Evolutionary conservation across 1,140 invertebrate species (phyloP).

Genomic region (Paraescarpia echinospica): DNA sequence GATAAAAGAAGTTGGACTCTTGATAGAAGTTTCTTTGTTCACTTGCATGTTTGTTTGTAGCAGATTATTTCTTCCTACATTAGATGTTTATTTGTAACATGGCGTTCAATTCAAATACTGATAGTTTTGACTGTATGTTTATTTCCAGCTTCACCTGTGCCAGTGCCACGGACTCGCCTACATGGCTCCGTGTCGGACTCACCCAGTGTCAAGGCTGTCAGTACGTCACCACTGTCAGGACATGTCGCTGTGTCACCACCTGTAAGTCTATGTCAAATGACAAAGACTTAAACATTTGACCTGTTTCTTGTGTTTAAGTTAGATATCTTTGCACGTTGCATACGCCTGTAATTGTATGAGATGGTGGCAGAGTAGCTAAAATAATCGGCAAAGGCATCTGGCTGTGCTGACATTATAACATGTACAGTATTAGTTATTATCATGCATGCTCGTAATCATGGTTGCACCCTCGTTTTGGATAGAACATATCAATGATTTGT

Average conservation of each 20-base stretch:
- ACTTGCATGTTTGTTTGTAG: too few species aligned
- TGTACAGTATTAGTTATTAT: too few species aligned
- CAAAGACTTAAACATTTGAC: background rate
- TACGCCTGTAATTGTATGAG: background rate
- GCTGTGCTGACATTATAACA: too few species aligned
- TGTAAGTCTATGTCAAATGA: constrained; percentile 21
- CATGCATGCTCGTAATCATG: too few species aligned
- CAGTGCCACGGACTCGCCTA: constrained; percentile 45
- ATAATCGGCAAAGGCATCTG: too few species aligned
- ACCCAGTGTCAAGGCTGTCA: constrained; percentile 39
- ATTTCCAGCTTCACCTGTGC: constrained; percentile 53
- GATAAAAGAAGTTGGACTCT: too few species aligned
- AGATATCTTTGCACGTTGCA: background rate
- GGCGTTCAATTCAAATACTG: background rate
- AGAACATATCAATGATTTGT: too few species aligned
- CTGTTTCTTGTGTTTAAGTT: background rate
- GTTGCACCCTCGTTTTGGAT: too few species aligned
- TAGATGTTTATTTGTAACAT: background rate
- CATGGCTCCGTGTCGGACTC: constrained; percentile 31
- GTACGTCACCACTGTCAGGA: constrained; percentile 45
- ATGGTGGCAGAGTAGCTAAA: too few species aligned
- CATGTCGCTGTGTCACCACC: constrained; percentile 40
- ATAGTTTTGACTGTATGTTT: constrained; percentile 19
- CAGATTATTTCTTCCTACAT: background rate
- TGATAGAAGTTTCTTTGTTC: too few species aligned